Evolutionary conservation across 1,140 invertebrate genomes (phyloP), one percentile per base, ranked within the genome.

Genomic region (Zaprionus capensis): DNA sequence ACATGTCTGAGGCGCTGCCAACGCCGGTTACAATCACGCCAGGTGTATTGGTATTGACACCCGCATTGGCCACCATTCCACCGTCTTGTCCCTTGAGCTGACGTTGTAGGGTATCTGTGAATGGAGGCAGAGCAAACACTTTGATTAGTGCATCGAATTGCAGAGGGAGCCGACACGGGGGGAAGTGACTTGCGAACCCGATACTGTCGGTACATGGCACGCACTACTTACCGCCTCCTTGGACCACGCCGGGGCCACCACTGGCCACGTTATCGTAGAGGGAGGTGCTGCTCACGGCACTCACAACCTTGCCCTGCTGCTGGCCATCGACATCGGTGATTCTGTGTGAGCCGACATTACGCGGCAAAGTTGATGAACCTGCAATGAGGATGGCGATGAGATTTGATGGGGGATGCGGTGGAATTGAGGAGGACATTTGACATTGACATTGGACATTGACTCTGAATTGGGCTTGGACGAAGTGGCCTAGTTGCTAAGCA

Each of bases 221-320:
- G 11, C 20, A 2, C 7, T n/a, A 66, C 76, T 78, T 76, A 91
- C 86, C 87, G 46, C 74, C 71, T 51, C 67, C 85, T 66, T 83
- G 81, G 44, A 46, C 58, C 26, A 77, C 57, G 14, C 71, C 85
- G 7, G 82, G 71, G 22, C 90, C 91, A 63, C 94, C 94, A 46
- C 94, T 94, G 80, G 94, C 94, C 62, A 97, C 96, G 93, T 98
- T 97, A 93, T 98, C 97, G 92, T 98, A 98, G n/a, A 98, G 95
- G 34, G 97, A 97, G 12, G 96, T 97, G 80, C 96, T 97, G 73
- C 97, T 97, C 20, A 97, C 97, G 20, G 96, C 96, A 24, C 96
- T 95, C 31, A 96, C 95, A 65, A 97, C 96, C 93, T 97, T 97
- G 53, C 85, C 91, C 76, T 97, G 96, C 12, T 94, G 91, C 59